Evolutionary conservation across 2,113 vertebrate species (phyloP), one percentile per base, ranked within the genome.

Genomic region (Ophthalmolycus amberensis): DNA sequence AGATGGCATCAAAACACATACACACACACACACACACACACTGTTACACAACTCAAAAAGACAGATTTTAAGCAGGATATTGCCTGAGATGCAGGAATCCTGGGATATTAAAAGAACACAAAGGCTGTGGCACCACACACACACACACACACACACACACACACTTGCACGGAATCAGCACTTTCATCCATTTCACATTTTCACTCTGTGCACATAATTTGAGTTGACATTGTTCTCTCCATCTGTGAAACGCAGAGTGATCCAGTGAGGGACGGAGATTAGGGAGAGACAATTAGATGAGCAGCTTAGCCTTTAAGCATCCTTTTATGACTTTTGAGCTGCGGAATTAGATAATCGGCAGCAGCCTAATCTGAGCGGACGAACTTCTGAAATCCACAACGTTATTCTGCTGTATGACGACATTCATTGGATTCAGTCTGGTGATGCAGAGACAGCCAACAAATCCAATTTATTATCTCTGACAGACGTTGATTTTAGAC

Each of bases 311-410:
- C 65, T 83, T 75, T 84, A 90, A 91, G 32, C 58, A 37, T 71
- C 72, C 65, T 84, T 91, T 92, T 88, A 92, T 92, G 90, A 91
- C 87, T 88, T 90, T 90, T 82, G 85, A 91, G 84, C 83, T 10
- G 64, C 56, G 46, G 89, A 90, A 84, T 92, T 84, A 93, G 85
- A 91, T 59, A 73, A 87, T 85, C 68, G 22, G 42, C 72, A 50
- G 72, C 38, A 64, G 70, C 38, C 74, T 32, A 77, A 73, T 72
- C 69, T 60, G 65, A 42, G 27, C 11, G 64, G 52, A 52, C 40
- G 3, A 63, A 86, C 59, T 34, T 79, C 32, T 65, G 18, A 75
- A 62, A 59, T 16, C 34, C 70, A 52, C 14, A 56, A 62, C 48
- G 25, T 59, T 54, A 40, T 73, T 72, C 48, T 52, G 40, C 18